phyloP scores from a whole-genome alignment of 2,888 invertebrate genomes.

The Tetheella fluctuosa region DNA sequence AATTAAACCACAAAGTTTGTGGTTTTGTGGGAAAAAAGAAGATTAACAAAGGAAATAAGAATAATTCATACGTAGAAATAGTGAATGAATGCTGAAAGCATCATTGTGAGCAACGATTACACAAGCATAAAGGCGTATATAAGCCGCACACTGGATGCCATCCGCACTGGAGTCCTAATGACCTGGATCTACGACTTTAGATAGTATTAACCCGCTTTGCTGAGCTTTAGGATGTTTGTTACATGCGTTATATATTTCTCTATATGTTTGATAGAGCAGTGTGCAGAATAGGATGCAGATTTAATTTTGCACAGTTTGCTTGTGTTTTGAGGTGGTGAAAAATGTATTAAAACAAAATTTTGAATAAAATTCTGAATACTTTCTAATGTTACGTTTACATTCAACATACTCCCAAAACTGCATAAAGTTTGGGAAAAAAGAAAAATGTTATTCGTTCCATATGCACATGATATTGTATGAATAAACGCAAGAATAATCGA shows the following conservation, averaged over 20 bases:
- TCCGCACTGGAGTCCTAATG: conserved; percentile 39
- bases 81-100: conserved; percentile 15
- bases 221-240: conserved; percentile 20
- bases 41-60: not conserved
- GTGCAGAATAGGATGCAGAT: not conserved
- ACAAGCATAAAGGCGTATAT: conserved; percentile 16
- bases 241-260: not conserved
- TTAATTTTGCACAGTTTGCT: not conserved
- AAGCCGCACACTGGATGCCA: conserved; percentile 24
- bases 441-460: not conserved
- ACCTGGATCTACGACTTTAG: conserved; percentile 44
- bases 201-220: conserved; percentile 30
- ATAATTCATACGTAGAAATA: not conserved
- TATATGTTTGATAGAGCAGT: not conserved
- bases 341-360: no score
- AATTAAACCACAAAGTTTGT: no score
- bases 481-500: no score
- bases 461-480: no score
- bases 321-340: not conserved
- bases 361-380: no score
- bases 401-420: no score
- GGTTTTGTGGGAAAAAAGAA: no score
- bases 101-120: conserved; percentile 34
- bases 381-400: no score
- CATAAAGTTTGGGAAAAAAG: not conserved